Base-by-base conservation (phyloP, 2,797 vertebrate genomes). In the Taeniopygia guttata region DNA sequence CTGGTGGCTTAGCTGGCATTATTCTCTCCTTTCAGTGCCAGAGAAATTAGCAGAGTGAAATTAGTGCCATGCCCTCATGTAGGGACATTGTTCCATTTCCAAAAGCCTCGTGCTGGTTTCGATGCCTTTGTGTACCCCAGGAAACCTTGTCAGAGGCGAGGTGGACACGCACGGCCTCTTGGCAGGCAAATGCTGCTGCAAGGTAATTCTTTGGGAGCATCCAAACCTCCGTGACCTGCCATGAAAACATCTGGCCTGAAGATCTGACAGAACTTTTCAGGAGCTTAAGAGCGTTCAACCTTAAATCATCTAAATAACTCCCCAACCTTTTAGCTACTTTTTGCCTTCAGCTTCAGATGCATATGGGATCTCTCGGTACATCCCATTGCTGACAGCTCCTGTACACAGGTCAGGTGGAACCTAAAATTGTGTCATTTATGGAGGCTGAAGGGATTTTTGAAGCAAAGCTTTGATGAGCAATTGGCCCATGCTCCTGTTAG, bases 1-100 rank as follows among this genome's bases (percentile, higher is more conserved):
- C 38, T 17, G 49, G 79, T 89, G 74, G 63, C 85, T 94, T 70
- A 62, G 83, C 29, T 94, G 95, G 87, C 87, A 73, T 86, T 52
- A 38, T 73, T 42, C 58, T 70, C 74, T 69, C 77, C 27, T 82
- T 77, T 84, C 9, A 36, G 75, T 80, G 87, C 95, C 95, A 94
- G 93, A 81, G 87, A 88, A 96, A 96, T 96, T 84, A 93, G 92
- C 87, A 69, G 62, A 90, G 93, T 32, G 85, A 78, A 96, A 82
- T 88, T 20, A 88, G 80, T 78, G 70, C 85, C 89, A 49, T 59
- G 87, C 74, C 83, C 95, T 52, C 91, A 30, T 88, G 91, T 73
- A 91, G 85, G 76, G 13, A 1, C 80, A 90, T 70, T 96, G 83
- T 92, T 76, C 32, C n/a, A 3, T 72, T 79, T 88, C 85, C 63